These are phyloP conservation scores for Heliocidaris erythrogramma DNA, from an alignment of 35 echinoderm and acorn worm genomes.

Conservation along the genomic window DNA sequence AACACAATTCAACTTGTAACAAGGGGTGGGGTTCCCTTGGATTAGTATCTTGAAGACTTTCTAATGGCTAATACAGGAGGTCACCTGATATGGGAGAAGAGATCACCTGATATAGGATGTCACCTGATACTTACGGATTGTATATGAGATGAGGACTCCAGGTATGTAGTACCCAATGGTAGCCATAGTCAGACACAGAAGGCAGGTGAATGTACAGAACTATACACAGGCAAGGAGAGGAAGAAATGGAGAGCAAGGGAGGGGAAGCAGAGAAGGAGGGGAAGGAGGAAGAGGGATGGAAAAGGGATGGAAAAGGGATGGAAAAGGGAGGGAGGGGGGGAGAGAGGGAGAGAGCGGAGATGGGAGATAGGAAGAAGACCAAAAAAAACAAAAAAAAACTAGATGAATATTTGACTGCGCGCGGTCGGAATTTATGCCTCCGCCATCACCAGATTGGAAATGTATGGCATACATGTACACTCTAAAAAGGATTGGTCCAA, in stretches of 20 bases:
- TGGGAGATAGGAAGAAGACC: no score
- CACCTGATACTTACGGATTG: slow-evolving; percentile 67
- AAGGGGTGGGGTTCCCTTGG: no score
- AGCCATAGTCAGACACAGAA: slow-evolving; percentile 61
- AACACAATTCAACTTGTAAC: not conserved
- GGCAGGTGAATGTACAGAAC: slow-evolving; percentile 81
- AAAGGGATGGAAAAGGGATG: no score
- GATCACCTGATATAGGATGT: not conserved
- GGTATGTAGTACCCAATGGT: slow-evolving; percentile 80
- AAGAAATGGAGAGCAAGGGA: not conserved
- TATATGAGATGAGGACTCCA: slow-evolving; percentile 79
- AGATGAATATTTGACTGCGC: no score
- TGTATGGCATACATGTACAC: no score
- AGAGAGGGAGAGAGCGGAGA: not conserved
- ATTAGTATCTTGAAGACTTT: not conserved
- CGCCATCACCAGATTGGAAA: no score
- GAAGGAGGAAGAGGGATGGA: not conserved
- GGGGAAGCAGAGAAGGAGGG: not conserved
- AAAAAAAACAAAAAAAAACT: no score
- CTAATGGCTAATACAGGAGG: not conserved
- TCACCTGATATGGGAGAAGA: no score
- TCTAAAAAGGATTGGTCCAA: no score
- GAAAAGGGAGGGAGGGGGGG: not conserved
- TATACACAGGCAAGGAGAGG: slow-evolving; percentile 31
- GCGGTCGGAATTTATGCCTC: no score